Conservation (phyloP, 2,888 invertebrate species). For the Lasiommata megera region DNA sequence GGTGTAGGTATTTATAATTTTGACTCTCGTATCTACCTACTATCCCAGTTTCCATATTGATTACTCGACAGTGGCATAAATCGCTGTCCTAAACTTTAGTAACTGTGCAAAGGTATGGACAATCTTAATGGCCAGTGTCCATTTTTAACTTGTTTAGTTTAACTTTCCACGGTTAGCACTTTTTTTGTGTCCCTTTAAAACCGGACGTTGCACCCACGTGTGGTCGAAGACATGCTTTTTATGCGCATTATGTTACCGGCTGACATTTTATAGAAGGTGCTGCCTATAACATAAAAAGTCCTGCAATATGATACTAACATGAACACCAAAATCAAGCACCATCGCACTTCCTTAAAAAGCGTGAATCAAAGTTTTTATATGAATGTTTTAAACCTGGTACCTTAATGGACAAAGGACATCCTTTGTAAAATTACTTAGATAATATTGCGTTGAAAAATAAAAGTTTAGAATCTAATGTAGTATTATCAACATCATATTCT, state of each 20-base stretch:
- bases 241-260: conserved; percentile 23
- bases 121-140: too few relatives aligned
- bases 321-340: conserved; percentile 9
- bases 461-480: too few relatives aligned
- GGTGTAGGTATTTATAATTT: too few relatives aligned
- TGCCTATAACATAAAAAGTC: conserved; percentile 14
- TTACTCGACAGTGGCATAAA: too few relatives aligned
- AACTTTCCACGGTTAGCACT: too few relatives aligned
- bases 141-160: too few relatives aligned
- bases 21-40: too few relatives aligned
- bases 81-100: too few relatives aligned
- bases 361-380: not conserved
- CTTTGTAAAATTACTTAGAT: not conserved
- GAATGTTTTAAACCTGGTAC: not conserved
- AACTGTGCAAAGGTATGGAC: too few relatives aligned
- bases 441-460: too few relatives aligned
- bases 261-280: conserved; percentile 15
- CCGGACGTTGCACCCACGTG: conserved; percentile 12
- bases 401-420: not conserved
- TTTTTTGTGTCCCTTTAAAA: not conserved
- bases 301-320: conserved; percentile 13
- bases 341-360: not conserved
- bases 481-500: too few relatives aligned
- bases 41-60: too few relatives aligned
- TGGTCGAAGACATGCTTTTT: conserved; percentile 19